Base-by-base conservation (phyloP, 37 sponge, comb jelly and placozoan species). In the Aplysina aerophoba region DNA sequence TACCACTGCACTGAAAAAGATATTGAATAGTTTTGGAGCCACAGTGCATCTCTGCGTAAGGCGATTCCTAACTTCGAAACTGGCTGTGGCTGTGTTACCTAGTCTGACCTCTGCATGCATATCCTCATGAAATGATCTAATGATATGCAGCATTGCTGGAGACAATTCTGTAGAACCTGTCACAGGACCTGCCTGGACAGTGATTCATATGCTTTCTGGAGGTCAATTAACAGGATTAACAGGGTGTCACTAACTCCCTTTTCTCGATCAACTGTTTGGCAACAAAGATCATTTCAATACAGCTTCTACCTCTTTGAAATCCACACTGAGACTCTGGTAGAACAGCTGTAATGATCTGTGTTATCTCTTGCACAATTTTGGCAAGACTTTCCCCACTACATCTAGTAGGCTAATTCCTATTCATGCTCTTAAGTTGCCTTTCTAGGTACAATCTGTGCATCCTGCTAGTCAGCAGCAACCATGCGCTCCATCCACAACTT, bases 1-100 rank as follows among this genome's bases (percentile, higher is more conserved):
- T 4, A 84, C 85, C 85, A 84, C 33, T 28, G 85, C 85, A 72
- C 58, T 54, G 39, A 84, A 84, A 14, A 71, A 71, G 31, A 68
- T 21, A 35, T 84, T 72, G 59, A 84, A 84, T n/a, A 31, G 72
- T 14, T 38, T 60, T 8, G 83, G 65, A 33, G 83, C 83, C 83
- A 82, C 20, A 8, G 67, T 63, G 67, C 83, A 63, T 4, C 65
- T n/a, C 24, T 68, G 72, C 72, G 21, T 31, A 16, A 68, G 19
- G 19, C 72, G 21, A 68, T 68, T 68, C 24, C n/a, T n/a, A 28
- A 68, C 24, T 14, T 68, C 24, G 19, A 68, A 68, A 15, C 15
- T 14, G 33, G 28, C 24, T 15, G 72, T n/a, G 15, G 16, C 34
- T 31, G 15, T n/a, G 19, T n/a, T 15, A n/a, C 24, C 72, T 22